Conservation (phyloP, 30 jellyfish, hydroid and myxozoan species). For the Turritopsis dohrnii region DNA sequence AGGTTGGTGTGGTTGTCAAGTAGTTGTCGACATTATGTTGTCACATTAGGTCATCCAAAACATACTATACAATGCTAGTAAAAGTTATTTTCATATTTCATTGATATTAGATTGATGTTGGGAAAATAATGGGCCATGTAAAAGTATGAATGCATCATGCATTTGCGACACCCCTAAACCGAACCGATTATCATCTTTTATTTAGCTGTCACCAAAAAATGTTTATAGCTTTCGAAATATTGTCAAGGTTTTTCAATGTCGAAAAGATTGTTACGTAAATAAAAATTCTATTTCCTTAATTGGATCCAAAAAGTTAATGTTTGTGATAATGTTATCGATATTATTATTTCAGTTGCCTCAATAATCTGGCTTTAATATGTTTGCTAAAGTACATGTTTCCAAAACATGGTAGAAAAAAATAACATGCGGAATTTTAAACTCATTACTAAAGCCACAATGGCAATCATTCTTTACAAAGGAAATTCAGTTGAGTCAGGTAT, state of each 20-base stretch:
- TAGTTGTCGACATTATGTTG: no score
- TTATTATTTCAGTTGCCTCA: not conserved
- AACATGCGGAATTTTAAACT: not conserved
- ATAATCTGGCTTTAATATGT: not conserved
- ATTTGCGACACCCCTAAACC: no score
- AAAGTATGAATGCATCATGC: no score
- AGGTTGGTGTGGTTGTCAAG: no score
- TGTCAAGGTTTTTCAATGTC: not conserved
- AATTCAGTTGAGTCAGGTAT: not conserved
- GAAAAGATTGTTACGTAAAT: not conserved
- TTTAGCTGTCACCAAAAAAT: no score
- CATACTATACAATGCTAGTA: not conserved
- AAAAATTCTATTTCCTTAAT: not conserved
- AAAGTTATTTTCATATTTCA: not conserved
- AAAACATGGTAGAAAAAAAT: not conserved
- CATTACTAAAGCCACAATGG: not conserved
- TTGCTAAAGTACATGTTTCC: not conserved
- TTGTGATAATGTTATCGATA: not conserved
- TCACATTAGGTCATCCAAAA: no score
- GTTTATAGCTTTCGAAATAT: no score
- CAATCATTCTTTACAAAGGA: not conserved
- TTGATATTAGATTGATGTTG: not conserved
- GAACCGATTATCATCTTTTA: no score
- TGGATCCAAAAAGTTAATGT: not conserved
- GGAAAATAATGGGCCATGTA: not conserved